Conservation (phyloP, 1,140 invertebrate species). For the Drosophila ananassae region DNA sequence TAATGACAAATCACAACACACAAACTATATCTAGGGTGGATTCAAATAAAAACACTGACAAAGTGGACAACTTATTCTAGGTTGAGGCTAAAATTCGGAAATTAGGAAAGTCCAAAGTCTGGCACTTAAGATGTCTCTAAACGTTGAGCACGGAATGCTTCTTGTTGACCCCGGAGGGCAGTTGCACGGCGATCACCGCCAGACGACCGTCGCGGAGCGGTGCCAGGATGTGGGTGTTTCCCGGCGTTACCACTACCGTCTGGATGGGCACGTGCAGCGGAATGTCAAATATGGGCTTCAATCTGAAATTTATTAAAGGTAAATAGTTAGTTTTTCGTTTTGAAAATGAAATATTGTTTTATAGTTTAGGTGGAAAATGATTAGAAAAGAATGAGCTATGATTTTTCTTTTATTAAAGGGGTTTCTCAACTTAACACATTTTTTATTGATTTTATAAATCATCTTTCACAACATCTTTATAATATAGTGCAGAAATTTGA, state of each 20-base stretch:
- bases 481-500: too few relatives aligned
- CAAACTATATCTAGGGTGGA: slow-evolving; percentile 22
- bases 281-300: slow-evolving; percentile 85
- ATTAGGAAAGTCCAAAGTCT: background rate
- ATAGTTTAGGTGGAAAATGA: too few relatives aligned
- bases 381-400: too few relatives aligned
- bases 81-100: slow-evolving; percentile 27
- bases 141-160: slow-evolving; percentile 84
- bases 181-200: slow-evolving; percentile 85
- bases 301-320: slow-evolving; percentile 57
- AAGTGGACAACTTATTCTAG: slow-evolving; percentile 19
- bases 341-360: too few relatives aligned
- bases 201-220: slow-evolving; percentile 87
- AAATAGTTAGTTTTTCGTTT: background rate
- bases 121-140: slow-evolving; percentile 36
- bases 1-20: slow-evolving; percentile 41
- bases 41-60: background rate
- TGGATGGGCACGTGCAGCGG: slow-evolving; percentile 87
- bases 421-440: too few relatives aligned
- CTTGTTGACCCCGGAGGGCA: slow-evolving; percentile 64
- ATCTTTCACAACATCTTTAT: too few relatives aligned
- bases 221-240: slow-evolving; percentile 87
- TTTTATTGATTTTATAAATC: too few relatives aligned
- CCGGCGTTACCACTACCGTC: slow-evolving; percentile 86
- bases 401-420: too few relatives aligned